Evolutionary conservation across 2,113 vertebrate genomes (phyloP).

Genomic region (Neodon shergylaensis): DNA sequence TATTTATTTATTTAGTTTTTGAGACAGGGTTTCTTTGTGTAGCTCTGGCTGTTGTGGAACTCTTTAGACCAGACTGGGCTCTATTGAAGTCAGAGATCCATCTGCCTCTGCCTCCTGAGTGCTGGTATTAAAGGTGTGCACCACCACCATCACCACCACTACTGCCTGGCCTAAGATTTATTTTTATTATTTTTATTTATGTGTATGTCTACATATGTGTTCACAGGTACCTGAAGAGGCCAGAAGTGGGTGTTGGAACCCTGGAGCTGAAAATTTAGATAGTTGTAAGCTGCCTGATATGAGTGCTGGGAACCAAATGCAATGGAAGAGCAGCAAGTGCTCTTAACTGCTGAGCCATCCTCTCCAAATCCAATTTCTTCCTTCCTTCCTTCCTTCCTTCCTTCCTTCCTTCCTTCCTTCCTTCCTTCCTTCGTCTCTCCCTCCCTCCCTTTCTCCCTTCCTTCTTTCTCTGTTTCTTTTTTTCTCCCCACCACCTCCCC

Average conservation of each 20-base stretch:
- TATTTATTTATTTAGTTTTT: background rate
- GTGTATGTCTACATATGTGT: background rate
- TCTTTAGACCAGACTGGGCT: background rate
- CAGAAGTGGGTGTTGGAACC: background rate
- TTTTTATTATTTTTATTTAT: background rate
- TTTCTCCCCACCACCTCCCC: too few relatives aligned
- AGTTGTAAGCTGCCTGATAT: background rate
- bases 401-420: too few relatives aligned
- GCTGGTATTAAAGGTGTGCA: background rate
- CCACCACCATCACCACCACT: background rate
- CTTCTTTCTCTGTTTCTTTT: too few relatives aligned
- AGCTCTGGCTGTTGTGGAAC: background rate
- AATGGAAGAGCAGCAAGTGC: background rate
- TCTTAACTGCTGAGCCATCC: background rate
- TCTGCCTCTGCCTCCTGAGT: background rate
- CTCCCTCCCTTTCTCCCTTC: too few relatives aligned
- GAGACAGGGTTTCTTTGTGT: background rate
- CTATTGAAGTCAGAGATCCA: background rate
- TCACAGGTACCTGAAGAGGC: background rate
- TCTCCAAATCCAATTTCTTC: background rate
- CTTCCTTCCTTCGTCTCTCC: too few relatives aligned
- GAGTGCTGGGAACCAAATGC: background rate
- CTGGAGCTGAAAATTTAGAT: too few relatives aligned
- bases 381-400: too few relatives aligned
- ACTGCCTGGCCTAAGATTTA: background rate